Conservation (phyloP, 2,888 invertebrate genomes). For the Teleiodes luculella region DNA sequence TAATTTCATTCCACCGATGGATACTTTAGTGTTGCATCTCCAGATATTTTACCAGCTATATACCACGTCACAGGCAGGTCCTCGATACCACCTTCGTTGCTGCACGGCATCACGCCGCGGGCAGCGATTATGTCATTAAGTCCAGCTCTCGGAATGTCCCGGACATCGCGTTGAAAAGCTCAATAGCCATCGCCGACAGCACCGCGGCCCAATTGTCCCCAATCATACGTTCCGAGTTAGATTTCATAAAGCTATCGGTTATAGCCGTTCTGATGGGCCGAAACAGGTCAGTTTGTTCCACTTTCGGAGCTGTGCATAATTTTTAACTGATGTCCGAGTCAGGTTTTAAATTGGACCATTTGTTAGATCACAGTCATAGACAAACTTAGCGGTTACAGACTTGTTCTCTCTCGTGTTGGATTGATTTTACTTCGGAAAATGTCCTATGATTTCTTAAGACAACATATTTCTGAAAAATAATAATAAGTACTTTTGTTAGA, state of each 20-base stretch:
- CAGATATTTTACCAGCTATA: too few relatives aligned
- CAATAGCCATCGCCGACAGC: conserved; percentile 53
- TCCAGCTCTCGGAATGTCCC: conserved; percentile 44
- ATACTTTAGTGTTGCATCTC: too few relatives aligned
- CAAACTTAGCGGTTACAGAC: neutral
- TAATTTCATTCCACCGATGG: too few relatives aligned
- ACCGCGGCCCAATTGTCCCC: conserved; percentile 39
- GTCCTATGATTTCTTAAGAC: too few relatives aligned
- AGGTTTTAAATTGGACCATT: neutral
- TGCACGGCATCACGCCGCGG: conserved; percentile 42
- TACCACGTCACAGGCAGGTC: neutral
- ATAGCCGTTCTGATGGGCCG: conserved; percentile 16
- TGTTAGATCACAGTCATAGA: neutral
- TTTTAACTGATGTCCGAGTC: neutral
- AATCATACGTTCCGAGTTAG: conserved; percentile 38
- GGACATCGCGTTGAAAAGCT: conserved; percentile 57
- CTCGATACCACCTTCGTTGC: neutral
- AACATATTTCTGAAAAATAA: neutral
- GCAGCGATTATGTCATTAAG: conserved; percentile 66
- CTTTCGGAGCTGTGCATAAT: conserved; percentile 4
- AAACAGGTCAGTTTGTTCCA: conserved; percentile 10
- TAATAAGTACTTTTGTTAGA: neutral
- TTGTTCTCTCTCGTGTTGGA: too few relatives aligned
- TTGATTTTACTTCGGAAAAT: too few relatives aligned
- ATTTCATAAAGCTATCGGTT: conserved; percentile 20